These are phyloP conservation scores for Fregata magnificens DNA, from an alignment of 2,113 vertebrate species.

Conservation along the genomic window DNA sequence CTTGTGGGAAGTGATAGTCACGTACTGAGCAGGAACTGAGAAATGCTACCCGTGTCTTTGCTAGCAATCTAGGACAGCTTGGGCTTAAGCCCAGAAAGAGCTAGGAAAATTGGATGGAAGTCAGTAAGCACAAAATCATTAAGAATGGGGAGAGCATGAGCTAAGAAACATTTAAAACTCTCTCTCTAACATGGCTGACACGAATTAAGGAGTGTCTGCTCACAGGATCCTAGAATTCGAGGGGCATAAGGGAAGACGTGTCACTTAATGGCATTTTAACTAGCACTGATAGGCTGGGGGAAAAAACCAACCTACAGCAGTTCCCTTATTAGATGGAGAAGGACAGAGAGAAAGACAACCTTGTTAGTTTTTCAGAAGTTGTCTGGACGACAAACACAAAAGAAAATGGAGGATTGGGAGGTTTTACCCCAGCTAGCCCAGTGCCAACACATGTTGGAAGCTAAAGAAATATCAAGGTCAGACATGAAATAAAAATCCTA, in stretches of 20 bases:
- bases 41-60: not conserved
- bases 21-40: not conserved
- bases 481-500: not conserved
- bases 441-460: not conserved
- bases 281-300: not conserved
- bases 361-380: not conserved
- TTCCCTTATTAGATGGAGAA: not conserved
- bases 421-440: not conserved
- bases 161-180: not conserved
- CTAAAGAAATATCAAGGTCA: not conserved
- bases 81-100: conserved; percentile 14
- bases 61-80: not conserved
- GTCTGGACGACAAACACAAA: not conserved
- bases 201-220: not conserved
- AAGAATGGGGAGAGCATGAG: not conserved
- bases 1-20: not conserved
- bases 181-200: not conserved
- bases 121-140: not conserved
- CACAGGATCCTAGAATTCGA: not conserved
- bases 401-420: not conserved
- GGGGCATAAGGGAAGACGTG: not conserved
- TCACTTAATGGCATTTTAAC: not conserved
- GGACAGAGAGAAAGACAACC: not conserved
- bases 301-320: not conserved
- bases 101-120: conserved; percentile 19